Base-by-base conservation (phyloP, 2,797 vertebrate species). In the Cossypha caffra region DNA sequence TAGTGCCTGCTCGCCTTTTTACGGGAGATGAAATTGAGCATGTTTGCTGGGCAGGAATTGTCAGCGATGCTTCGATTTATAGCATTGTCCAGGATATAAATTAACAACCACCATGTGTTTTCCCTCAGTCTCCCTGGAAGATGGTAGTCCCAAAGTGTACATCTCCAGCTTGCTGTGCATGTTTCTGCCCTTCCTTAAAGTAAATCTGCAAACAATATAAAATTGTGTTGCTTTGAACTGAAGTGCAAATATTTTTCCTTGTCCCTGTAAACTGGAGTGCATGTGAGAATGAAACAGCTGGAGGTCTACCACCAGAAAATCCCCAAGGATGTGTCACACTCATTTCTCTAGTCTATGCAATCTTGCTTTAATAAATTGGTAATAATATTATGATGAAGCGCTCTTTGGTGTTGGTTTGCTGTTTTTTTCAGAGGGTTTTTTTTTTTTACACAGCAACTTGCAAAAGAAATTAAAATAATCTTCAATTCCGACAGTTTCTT, bases 1-100 rank as follows among this genome's bases (percentile, higher is more conserved):
- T 96, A 94, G 95, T 76, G 71, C 67, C 83, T 93, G 89, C 93
- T 95, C 0, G 28, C 88, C 54, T 95, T 95, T 92, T 76, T 94
- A 87, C 13, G 2, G 78, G 71, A 96, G 91, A 95, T 81, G 91
- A 96, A 96, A 95, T 94, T 93, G 89, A 96, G 91, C 86, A 89
- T 95, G 92, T 96, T 96, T 95, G 93, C 94, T 79, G 86, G 95
- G 84, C 90, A 94, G 91, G 86, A 96, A 96, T 96, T 96, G 94
- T 94, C 90, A 96, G 82, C 28, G 0, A 75, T 50, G 51, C 59
- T 82, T 93, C 20, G 4, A 93, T 97, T 97, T 95, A 96, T 87
- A 61, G 87, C 95, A 71, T 42, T 91, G 80, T 78, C 86, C 79
- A 10, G 54, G 86, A 72, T 45, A 83, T 80, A 77, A 91, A 95